A percentile compares a stretch with the other conserved stretches of the same genome.
Conservation (phyloP, 2,797 vertebrate genomes). For the Pantherophis alleghaniensis region DNA sequence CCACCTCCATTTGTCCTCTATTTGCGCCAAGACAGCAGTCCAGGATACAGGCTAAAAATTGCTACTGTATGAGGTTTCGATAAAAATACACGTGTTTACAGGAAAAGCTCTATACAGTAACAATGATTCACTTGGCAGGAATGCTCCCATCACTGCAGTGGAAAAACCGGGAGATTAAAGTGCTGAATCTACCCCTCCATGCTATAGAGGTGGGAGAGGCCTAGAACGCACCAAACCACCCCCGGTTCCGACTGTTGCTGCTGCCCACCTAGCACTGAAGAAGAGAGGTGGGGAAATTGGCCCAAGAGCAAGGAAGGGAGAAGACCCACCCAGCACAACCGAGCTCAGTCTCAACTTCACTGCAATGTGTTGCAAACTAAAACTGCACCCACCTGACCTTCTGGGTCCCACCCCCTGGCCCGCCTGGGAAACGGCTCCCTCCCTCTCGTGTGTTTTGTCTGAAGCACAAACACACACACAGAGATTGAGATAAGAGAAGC, state of each 20-base stretch:
- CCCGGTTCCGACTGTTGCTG: conserved; percentile 60
- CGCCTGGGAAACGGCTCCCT: not conserved
- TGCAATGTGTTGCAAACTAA: too few relatives aligned
- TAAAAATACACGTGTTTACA: conserved; percentile 47
- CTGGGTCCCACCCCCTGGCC: not conserved
- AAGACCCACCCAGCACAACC: not conserved
- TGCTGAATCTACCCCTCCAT: conserved; percentile 45
- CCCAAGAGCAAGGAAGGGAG: conserved; percentile 13
- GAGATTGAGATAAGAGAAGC: not conserved
- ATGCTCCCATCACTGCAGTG: conserved; percentile 61
- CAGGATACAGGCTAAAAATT: not conserved
- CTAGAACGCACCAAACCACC: not conserved
- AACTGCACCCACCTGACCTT: not conserved
- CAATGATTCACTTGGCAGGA: conserved; percentile 65
- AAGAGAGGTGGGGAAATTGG: conserved; percentile 44
- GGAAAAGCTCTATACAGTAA: conserved; percentile 55
- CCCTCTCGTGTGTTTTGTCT: not conserved
- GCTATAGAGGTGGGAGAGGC: conserved; percentile 63
- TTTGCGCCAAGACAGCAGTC: not conserved
- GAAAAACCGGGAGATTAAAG: conserved; percentile 59
- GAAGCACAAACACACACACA: too few relatives aligned
- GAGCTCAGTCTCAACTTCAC: not conserved
- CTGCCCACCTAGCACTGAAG: conserved; percentile 44
- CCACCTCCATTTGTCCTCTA: not conserved
- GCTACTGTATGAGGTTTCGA: conserved; percentile 35